Evolutionary conservation across 2,113 vertebrate species (phyloP).

Genomic region (Callaeas wilsoni): DNA sequence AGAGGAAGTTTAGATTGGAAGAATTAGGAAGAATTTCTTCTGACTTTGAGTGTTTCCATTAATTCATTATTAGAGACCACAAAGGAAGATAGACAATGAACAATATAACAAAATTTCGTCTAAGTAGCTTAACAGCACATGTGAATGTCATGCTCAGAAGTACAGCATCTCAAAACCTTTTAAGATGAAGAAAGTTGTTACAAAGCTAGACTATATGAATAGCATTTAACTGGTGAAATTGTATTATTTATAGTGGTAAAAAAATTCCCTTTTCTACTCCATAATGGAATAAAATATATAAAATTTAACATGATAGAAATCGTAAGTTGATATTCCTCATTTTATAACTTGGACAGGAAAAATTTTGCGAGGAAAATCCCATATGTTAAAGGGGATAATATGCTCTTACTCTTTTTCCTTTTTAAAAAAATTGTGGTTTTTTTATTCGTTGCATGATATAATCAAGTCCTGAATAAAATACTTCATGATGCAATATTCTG

Average conservation of each 20-base stretch:
- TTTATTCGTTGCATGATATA: neutral
- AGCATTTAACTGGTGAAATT: neutral
- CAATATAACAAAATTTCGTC: neutral
- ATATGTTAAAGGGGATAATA: neutral
- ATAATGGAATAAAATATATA: neutral
- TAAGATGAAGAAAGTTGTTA: neutral
- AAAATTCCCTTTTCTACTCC: neutral
- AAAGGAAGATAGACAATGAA: neutral
- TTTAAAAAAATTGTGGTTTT: neutral
- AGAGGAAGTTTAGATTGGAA: neutral
- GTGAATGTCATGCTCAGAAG: neutral
- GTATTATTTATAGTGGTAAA: neutral
- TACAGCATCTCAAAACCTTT: neutral
- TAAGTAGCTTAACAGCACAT: neutral
- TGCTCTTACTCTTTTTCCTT: fast-evolving
- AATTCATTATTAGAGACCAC: neutral
- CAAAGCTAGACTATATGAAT: neutral
- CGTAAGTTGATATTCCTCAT: neutral
- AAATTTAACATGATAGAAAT: neutral
- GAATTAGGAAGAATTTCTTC: neutral
- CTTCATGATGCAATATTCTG: neutral
- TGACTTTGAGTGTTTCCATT: neutral
- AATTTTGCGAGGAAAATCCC: neutral
- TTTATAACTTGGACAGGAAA: neutral
- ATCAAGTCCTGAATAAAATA: neutral